Percentiles rank a stretch among this genome's conserved stretches.
Conservation (phyloP, 2,113 vertebrate genomes). For the Odontophorus gujanensis region DNA sequence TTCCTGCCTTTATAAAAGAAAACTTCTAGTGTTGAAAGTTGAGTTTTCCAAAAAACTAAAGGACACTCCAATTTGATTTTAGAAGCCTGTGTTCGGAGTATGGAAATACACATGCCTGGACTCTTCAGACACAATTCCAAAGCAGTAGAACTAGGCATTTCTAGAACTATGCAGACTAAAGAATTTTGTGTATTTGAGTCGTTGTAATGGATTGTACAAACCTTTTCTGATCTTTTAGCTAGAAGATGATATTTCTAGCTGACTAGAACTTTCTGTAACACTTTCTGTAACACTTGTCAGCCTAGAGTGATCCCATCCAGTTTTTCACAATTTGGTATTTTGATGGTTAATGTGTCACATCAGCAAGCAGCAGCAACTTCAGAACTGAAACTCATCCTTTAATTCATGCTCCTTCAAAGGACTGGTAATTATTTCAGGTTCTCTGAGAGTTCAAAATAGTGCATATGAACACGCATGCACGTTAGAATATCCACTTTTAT, state of each 20-base stretch:
- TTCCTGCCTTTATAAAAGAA: background rate
- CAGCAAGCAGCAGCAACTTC: background rate
- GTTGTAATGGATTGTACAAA: background rate
- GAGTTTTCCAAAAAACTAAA: background rate
- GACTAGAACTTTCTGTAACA: background rate
- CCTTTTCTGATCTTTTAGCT: background rate
- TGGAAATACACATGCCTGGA: accelerated
- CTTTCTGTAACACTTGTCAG: background rate
- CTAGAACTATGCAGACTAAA: background rate
- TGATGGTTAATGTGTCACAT: background rate
- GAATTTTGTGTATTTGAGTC: background rate
- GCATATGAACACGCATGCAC: background rate
- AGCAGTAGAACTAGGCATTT: background rate
- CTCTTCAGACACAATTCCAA: background rate
- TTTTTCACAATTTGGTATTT: background rate
- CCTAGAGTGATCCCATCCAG: background rate
- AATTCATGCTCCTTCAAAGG: background rate
- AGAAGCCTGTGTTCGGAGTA: background rate
- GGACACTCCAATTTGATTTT: background rate
- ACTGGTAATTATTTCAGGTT: background rate
- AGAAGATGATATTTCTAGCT: background rate
- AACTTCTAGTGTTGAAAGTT: background rate
- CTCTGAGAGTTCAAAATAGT: background rate
- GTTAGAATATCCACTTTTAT: background rate
- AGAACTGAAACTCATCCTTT: background rate